Percentiles rank a stretch among this genome's conserved stretches.
These are phyloP conservation scores for Gonocerus acuteangulatus DNA, from an alignment of 2,888 invertebrate species.

Conservation along the genomic window DNA sequence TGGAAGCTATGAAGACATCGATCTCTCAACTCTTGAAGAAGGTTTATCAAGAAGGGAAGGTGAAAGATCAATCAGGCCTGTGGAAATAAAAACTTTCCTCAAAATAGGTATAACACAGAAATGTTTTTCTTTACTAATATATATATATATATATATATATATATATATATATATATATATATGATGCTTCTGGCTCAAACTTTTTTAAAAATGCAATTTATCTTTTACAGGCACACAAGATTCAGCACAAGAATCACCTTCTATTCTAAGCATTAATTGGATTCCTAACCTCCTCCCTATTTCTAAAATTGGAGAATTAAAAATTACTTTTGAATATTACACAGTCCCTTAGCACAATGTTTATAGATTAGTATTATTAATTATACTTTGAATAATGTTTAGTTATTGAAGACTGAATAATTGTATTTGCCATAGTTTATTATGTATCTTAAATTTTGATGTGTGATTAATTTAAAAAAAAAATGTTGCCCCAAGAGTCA, in stretches of 20 bases:
- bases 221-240: slow-evolving; percentile 46
- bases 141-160: too few species aligned
- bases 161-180: too few species aligned
- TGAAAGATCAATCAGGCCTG: slow-evolving; percentile 49
- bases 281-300: slow-evolving; percentile 62
- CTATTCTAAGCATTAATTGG: slow-evolving; percentile 67
- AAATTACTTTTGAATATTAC: slow-evolving; percentile 58
- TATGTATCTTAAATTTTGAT: too few species aligned
- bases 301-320: slow-evolving; percentile 63
- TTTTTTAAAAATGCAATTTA: neutral
- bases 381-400: too few species aligned
- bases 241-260: slow-evolving; percentile 52
- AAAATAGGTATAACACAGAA: slow-evolving; percentile 59
- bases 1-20: slow-evolving; percentile 51
- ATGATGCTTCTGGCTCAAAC: neutral
- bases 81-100: slow-evolving; percentile 55
- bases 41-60: slow-evolving; percentile 43
- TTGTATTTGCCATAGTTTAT: too few species aligned
- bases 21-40: slow-evolving; percentile 44
- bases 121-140: too few species aligned
- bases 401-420: too few species aligned
- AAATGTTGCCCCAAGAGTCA: too few species aligned
- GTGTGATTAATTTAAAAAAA: too few species aligned
- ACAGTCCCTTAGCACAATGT: too few species aligned
- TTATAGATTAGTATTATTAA: too few species aligned